Evolutionary conservation across 2,888 invertebrate genomes (phyloP).

Genomic region (Leucophora obtusa): DNA sequence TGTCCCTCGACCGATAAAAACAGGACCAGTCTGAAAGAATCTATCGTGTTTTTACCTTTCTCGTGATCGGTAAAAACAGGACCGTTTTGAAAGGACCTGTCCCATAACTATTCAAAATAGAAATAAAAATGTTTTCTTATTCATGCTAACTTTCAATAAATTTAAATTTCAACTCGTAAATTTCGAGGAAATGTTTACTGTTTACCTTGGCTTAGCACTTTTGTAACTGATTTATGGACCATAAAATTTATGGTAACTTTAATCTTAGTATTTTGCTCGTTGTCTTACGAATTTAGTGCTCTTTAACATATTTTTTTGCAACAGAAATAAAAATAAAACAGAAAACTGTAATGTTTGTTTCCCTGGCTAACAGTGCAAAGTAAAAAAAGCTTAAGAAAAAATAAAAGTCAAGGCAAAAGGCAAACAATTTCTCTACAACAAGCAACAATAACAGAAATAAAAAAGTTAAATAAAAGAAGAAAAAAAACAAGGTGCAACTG

Average conservation of each 20-base stretch:
- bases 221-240: conserved; percentile 69
- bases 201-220: conserved; percentile 51
- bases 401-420: conserved; percentile 53
- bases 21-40: no score
- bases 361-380: conserved; percentile 65
- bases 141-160: conserved; percentile 37
- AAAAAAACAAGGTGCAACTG: conserved; percentile 25
- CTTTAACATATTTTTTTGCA: conserved; percentile 48
- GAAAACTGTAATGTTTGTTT: conserved; percentile 20
- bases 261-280: conserved; percentile 68
- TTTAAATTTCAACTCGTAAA: conserved; percentile 48
- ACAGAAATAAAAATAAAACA: conserved; percentile 28
- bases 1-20: no score
- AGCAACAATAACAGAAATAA: conserved; percentile 63
- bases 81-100: no score
- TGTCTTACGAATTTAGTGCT: conserved; percentile 64
- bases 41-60: no score
- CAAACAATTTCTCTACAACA: conserved; percentile 20
- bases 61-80: no score
- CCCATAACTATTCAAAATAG: no score
- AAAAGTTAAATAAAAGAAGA: conserved; percentile 38
- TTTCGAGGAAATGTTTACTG: conserved; percentile 37
- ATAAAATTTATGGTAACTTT: conserved; percentile 71
- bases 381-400: conserved; percentile 21
- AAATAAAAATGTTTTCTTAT: not conserved